A percentile compares a stretch with the other conserved stretches of the same genome.
phyloP scores from a whole-genome alignment of 2,888 invertebrate species.

The Molanna angustata region DNA sequence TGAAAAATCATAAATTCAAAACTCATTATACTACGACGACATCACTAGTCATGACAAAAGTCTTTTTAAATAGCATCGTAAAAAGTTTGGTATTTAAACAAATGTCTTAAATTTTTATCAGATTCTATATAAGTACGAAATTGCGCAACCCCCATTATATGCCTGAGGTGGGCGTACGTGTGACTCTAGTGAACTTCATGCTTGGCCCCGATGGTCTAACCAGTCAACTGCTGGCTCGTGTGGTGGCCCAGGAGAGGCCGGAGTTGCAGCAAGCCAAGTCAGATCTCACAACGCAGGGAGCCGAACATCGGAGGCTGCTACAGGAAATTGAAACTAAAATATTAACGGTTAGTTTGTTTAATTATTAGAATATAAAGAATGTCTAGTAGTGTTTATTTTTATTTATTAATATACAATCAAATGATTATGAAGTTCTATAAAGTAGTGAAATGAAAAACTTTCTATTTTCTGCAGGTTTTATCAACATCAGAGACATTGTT shows the following conservation, averaged over 20 bases:
- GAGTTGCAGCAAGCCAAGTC: constrained; percentile 90
- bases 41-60: too few species aligned
- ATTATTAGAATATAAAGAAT: constrained; percentile 6
- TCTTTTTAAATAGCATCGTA: too few species aligned
- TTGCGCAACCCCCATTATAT: constrained; percentile 90
- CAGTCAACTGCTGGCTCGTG: constrained; percentile 86
- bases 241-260: constrained; percentile 88
- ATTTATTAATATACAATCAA: too few species aligned
- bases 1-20: too few species aligned
- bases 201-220: constrained; percentile 84
- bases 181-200: constrained; percentile 89
- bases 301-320: constrained; percentile 75
- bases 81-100: too few species aligned
- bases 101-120: too few species aligned
- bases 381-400: neutral
- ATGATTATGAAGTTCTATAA: too few species aligned
- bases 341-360: constrained; percentile 48
- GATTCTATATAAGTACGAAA: constrained; percentile 92
- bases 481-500: constrained; percentile 57
- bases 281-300: constrained; percentile 81
- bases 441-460: too few species aligned
- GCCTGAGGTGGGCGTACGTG: constrained; percentile 90
- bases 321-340: constrained; percentile 93
- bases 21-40: too few species aligned
- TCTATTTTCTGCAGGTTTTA: constrained; percentile 55